These are phyloP conservation scores for Ornithorhynchus anatinus DNA, from an alignment of 2,113 vertebrate species.

Conservation along the genomic window DNA sequence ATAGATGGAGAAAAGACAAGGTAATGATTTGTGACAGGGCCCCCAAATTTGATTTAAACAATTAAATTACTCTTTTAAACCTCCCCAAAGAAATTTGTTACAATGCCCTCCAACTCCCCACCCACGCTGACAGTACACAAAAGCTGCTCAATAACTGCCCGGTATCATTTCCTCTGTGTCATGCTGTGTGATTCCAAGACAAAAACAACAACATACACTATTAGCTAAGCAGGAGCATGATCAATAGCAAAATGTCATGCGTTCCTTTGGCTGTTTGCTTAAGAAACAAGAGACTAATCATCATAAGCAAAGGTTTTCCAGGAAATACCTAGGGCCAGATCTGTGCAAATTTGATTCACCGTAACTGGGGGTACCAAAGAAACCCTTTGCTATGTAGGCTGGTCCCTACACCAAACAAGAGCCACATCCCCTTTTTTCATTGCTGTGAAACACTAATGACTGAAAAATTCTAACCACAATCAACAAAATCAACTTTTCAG, in stretches of 20 bases:
- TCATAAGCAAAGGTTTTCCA: background rate
- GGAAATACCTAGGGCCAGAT: background rate
- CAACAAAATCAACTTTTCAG: background rate
- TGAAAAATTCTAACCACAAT: background rate
- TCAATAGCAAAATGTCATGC: slow-evolving; percentile 46
- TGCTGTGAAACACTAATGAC: background rate
- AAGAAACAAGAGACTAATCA: background rate
- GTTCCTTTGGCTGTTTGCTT: slow-evolving; percentile 26
- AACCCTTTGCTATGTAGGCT: too few species aligned
- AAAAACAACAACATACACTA: slow-evolving; percentile 67
- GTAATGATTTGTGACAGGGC: slow-evolving; percentile 79
- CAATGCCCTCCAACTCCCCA: slow-evolving; percentile 63
- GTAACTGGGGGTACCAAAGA: background rate
- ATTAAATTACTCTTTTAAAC: slow-evolving; percentile 76
- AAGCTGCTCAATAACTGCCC: slow-evolving; percentile 63
- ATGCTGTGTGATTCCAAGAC: slow-evolving; percentile 60
- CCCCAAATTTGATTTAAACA: slow-evolving; percentile 78
- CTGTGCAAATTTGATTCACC: background rate
- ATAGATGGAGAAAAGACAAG: slow-evolving; percentile 75
- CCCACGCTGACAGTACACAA: slow-evolving; percentile 57
- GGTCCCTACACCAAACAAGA: too few species aligned
- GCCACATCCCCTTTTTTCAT: background rate
- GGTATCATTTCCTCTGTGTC: slow-evolving; percentile 57
- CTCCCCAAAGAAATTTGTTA: slow-evolving; percentile 76
- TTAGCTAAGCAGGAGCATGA: slow-evolving; percentile 47